phyloP scores from a whole-genome alignment of 2,888 invertebrate species.

The Sepiola atlantica region DNA sequence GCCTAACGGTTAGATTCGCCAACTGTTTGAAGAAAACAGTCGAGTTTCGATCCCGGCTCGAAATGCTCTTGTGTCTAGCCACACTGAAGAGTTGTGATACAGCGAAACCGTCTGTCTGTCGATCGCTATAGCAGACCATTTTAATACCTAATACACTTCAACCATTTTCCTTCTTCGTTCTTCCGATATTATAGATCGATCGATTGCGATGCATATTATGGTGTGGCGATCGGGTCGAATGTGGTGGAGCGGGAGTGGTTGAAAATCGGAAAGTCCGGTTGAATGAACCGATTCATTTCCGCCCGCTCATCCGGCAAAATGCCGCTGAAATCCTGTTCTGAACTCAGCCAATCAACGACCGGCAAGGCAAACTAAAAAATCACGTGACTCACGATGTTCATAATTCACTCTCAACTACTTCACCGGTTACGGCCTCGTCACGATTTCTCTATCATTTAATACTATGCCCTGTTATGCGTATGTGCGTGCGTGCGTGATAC shows the following conservation, averaged over 20 bases:
- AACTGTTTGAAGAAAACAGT: no score
- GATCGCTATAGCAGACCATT: not conserved
- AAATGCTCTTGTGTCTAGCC: no score
- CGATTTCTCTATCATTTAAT: not conserved
- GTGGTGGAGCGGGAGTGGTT: no score
- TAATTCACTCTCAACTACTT: not conserved
- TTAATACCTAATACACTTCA: not conserved
- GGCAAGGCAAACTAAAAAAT: not conserved
- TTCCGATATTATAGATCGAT: not conserved
- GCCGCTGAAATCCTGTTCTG: not conserved
- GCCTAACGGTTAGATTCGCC: no score
- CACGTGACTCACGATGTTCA: not conserved
- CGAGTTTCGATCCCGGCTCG: no score
- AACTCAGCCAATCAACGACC: not conserved
- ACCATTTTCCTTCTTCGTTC: not conserved
- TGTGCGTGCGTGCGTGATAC: no score
- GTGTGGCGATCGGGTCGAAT: not conserved
- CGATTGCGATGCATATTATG: not conserved
- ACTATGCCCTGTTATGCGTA: no score
- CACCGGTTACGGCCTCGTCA: not conserved
- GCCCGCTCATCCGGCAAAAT: conserved; percentile 4
- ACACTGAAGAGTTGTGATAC: no score
- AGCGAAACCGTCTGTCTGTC: no score
- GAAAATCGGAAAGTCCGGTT: not conserved
- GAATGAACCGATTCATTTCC: not conserved